Evolutionary conservation across 2,888 invertebrate genomes (phyloP), one percentile per base, ranked within the genome.

Genomic region (Shargacucullia verbasci): DNA sequence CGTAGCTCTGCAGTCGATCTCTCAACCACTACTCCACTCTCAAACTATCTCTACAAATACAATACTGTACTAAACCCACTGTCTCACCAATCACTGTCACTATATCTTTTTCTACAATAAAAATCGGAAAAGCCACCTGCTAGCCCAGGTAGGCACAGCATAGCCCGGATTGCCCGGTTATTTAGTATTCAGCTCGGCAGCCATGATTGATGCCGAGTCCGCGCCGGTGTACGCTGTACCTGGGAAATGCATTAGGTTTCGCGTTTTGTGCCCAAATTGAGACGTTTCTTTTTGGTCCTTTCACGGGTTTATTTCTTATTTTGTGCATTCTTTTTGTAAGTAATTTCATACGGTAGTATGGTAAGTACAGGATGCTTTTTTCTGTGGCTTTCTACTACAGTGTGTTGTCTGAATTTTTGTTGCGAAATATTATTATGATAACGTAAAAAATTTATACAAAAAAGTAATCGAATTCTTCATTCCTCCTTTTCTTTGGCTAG

Each of bases 201-300:
- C 57, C 66, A 63, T 73, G 72, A 73, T 73, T 70, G 63, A 73
- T 73, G 59, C 58, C 20, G 34, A 47, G 41, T 48, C 34, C 49
- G 49, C 44, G 27, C 13, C 34, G 41, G 45, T 38, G 39, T 11
- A 31, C 47, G 39, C 38, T 41, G 39, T 66, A 73, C 70, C 40
- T 58, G 70, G 73, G 59, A 73, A 73, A 73, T 70, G 73, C 72
- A 73, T 73, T 73, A 73, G 54, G 56, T 13, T 73, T 65, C 44
- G 35, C 50, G 47, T 57, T 55, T 59, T 55, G 59, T 63, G 40
- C 11, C 47, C 53, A 50, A 59, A 58, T 69, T 41, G 58, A 40
- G 69, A 29, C 33, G 44, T 41, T 11, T 43, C 46, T 54, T 45
- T 60, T 53, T 48, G 14, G 31, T 34, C 31, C 49, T 45, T 43